Conservation (phyloP, 2,797 vertebrate genomes). For the Cetoscarus ocellatus region DNA sequence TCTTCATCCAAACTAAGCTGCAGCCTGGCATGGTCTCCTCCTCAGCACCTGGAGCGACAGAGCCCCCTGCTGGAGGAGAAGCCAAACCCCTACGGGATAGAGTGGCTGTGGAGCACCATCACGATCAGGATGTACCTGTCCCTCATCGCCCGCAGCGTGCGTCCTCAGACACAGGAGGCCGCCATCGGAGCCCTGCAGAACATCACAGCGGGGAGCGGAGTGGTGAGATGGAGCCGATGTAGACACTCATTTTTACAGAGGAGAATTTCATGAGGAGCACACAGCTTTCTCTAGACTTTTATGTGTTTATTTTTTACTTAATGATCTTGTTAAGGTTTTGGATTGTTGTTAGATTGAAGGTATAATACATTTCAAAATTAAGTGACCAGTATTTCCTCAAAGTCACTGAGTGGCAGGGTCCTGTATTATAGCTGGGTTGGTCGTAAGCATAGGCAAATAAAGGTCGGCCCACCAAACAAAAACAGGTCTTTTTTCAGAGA, state of each 20-base stretch:
- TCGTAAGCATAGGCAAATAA: no score
- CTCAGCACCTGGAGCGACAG: slow-evolving; percentile 59
- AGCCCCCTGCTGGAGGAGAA: slow-evolving; percentile 87
- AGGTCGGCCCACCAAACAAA: no score
- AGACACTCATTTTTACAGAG: neutral
- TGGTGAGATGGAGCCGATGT: slow-evolving; percentile 68
- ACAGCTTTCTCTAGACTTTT: neutral
- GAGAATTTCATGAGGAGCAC: neutral
- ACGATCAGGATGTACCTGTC: slow-evolving; percentile 94
- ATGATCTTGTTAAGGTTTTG: neutral
- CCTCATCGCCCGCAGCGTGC: slow-evolving; percentile 89
- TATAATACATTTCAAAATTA: no score
- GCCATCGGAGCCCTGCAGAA: slow-evolving; percentile 95
- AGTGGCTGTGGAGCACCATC: slow-evolving; percentile 93
- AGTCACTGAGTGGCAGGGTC: no score
- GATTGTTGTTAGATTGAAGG: neutral
- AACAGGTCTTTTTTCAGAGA: no score
- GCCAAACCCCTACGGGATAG: slow-evolving; percentile 87
- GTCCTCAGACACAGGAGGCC: slow-evolving; percentile 89
- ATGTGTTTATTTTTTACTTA: neutral
- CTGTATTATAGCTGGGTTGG: no score
- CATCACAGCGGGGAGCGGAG: slow-evolving; percentile 89
- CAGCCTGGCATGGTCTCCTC: neutral
- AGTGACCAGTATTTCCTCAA: no score
- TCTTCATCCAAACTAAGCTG: neutral